Base-by-base conservation (phyloP, 2,113 vertebrate genomes). In the Caretta caretta region DNA sequence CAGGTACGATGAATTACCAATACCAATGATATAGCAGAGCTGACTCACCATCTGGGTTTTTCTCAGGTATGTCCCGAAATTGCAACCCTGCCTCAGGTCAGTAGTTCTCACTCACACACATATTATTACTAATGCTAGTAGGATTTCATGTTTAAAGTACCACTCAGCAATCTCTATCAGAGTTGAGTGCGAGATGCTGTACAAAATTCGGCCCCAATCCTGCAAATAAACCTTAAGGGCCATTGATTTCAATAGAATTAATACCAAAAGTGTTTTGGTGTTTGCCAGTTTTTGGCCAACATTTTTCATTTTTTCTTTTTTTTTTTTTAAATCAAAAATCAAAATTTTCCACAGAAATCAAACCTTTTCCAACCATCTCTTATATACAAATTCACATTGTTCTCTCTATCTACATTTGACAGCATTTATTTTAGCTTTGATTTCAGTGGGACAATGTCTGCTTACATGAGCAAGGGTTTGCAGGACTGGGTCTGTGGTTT, bases 331-430 rank as follows among this genome's bases (percentile, higher is more conserved):
- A 42, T 42, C 38, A 88, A 91, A 54, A 50, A 14, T 65, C n/a
- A 14, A 42, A 46, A 27, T 48, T 78, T 69, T 94, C 48, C 13
- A 27, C 22, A 54, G n/a, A 90, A 96, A 91, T 48, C 80, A 84
- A 91, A 48, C 8, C 3, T 80, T 90, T 91, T 46, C 57, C 20
- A 46, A 5, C 31, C 38, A 29, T 13, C 31, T 80, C 50, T 83
- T 35, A 54, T 31, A 79, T 79, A 88, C 57, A 16, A 7, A 5
- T 0, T 12, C 22, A 19, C 46, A 16, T 83, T n/a, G 16, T 17
- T 79, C 12, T 13, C 0, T 8, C 50, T 9, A 6, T 0, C 14
- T 10, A 22, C 49, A 29, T 0, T 0, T 51, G 5, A 62, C 5
- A 1, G 51, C 54, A 78, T n/a, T 54, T 49, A 20, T 72, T 87